Percentiles rank a stretch among this genome's conserved stretches.
These are phyloP conservation scores for Salvelinus fontinalis DNA, from an alignment of 2,113 vertebrate species.

Conservation along the genomic window DNA sequence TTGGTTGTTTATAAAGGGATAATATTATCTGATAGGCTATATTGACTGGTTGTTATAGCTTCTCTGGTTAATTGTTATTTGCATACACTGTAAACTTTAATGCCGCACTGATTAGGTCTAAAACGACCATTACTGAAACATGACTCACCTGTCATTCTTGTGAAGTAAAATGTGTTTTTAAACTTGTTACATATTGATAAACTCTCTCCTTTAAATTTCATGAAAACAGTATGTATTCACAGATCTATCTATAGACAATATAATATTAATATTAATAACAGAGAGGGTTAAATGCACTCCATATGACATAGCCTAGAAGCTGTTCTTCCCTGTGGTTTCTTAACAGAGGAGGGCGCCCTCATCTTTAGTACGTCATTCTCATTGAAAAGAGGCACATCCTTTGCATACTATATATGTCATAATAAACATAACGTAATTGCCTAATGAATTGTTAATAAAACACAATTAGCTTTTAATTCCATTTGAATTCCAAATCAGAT, in stretches of 20 bases:
- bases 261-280: background rate
- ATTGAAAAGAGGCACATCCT: background rate
- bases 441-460: background rate
- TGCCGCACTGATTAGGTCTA: too few species aligned
- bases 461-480: background rate
- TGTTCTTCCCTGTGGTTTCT: background rate
- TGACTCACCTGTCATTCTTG: too few species aligned
- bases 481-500: background rate
- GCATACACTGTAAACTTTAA: too few species aligned
- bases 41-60: background rate
- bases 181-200: too few species aligned
- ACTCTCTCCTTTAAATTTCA: too few species aligned
- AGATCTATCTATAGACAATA: too few species aligned
- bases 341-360: slow-evolving; percentile 9
- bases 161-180: too few species aligned
- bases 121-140: too few species aligned
- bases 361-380: background rate
- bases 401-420: background rate
- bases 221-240: too few species aligned
- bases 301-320: background rate
- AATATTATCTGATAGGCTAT: background rate
- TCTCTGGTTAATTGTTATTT: background rate
- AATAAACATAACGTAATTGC: background rate
- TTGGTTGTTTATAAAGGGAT: background rate
- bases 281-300: background rate